Percentiles rank a stretch among this genome's conserved stretches.
These are phyloP conservation scores for Clavelina lepadiformis DNA, from an alignment of 23 tunicate genomes.

Conservation along the genomic window DNA sequence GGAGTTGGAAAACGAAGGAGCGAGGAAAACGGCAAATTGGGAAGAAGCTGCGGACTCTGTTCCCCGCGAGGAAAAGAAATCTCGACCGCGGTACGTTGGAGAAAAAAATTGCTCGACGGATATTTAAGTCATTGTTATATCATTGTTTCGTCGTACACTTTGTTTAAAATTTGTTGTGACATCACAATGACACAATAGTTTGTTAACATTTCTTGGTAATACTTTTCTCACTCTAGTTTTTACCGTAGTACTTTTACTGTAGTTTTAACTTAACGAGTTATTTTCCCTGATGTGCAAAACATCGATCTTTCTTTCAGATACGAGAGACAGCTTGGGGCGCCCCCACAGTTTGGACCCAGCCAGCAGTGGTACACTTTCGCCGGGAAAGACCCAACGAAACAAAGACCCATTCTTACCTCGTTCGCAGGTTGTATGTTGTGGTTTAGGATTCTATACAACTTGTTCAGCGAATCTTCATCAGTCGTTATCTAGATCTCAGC, in stretches of 20 bases:
- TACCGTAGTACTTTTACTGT: not conserved
- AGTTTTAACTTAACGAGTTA: not conserved
- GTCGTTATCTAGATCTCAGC: no score
- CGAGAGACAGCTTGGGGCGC: slow-evolving; percentile 76
- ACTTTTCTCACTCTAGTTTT: no score
- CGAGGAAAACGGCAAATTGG: slow-evolving; percentile 40
- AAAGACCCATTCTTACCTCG: slow-evolving; percentile 63
- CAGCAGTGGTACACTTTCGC: slow-evolving; percentile 71
- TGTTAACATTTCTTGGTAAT: no score
- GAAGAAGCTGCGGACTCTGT: slow-evolving; percentile 76
- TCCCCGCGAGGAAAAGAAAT: slow-evolving; percentile 67
- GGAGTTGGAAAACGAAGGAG: not conserved
- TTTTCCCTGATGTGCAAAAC: no score
- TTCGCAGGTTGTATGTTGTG: no score
- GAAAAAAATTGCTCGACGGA: no score
- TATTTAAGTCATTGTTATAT: no score
- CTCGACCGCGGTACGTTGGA: slow-evolving; percentile 53
- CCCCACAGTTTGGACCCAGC: slow-evolving; percentile 70
- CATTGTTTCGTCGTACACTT: no score
- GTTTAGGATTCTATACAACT: no score
- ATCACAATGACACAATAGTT: no score
- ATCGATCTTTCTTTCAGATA: slow-evolving; percentile 28
- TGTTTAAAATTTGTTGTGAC: no score
- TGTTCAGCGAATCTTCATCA: no score
- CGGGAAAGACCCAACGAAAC: slow-evolving; percentile 40